Evolutionary conservation across 92 coral and sea anemone species (phyloP).

Genomic region (Epizoanthus ramosus): DNA sequence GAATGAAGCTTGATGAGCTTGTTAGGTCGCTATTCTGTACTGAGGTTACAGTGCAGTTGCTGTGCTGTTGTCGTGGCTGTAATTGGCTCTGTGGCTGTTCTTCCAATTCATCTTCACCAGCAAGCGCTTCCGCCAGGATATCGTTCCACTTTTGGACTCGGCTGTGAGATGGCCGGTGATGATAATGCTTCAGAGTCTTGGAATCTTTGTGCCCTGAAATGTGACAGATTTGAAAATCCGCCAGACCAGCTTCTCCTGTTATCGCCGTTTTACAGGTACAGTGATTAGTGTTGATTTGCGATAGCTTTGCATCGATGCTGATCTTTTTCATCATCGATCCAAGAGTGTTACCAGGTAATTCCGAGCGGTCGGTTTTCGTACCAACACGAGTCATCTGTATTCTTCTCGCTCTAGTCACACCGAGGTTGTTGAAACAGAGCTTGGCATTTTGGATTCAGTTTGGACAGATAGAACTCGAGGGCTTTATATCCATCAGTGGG

Average conservation of each 20-base stretch:
- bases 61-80: background rate
- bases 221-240: constrained; percentile 53
- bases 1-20: constrained; percentile 11
- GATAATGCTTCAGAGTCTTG: constrained; percentile 26
- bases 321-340: constrained; percentile 57
- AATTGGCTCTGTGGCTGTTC: background rate
- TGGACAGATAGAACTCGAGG: constrained; percentile 50
- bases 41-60: constrained; percentile 23
- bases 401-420: constrained; percentile 48
- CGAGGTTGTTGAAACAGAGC: constrained; percentile 63
- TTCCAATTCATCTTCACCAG: constrained; percentile 20
- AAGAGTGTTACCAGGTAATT: constrained; percentile 49
- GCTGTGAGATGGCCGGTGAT: constrained; percentile 27
- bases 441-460: constrained; percentile 54
- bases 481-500: constrained; percentile 54
- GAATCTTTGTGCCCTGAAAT: constrained; percentile 58
- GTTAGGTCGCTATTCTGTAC: constrained; percentile 13
- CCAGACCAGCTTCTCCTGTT: constrained; percentile 59
- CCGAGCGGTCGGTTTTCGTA: constrained; percentile 64
- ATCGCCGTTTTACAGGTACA: constrained; percentile 49
- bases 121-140: constrained; percentile 34
- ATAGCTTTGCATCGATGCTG: constrained; percentile 41
- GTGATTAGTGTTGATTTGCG: constrained; percentile 50
- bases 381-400: constrained; percentile 56
- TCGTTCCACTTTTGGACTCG: constrained; percentile 29